Percentiles rank a stretch among this genome's conserved stretches.
phyloP scores from a whole-genome alignment of 2,113 vertebrate species.

The Sturnus vulgaris region DNA sequence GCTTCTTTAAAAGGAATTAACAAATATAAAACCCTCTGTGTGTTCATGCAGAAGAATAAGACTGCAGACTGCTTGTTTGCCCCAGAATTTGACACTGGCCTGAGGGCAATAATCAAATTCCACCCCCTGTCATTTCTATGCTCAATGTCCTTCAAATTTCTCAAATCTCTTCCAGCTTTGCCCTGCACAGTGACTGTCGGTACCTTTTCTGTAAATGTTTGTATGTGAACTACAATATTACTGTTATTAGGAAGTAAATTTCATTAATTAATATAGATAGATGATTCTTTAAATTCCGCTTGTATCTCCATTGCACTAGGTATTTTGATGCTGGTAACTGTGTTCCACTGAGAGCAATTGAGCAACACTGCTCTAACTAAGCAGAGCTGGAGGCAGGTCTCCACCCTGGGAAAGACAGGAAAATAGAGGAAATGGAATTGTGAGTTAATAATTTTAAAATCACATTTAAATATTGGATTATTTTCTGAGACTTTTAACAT shows the following conservation, averaged over 20 bases:
- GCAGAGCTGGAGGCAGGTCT: neutral
- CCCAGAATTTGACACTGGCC: neutral
- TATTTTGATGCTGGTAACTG: neutral
- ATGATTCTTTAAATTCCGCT: neutral
- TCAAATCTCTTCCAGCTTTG: neutral
- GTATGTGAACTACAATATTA: neutral
- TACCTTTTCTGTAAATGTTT: neutral
- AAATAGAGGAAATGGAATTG: neutral
- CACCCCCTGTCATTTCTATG: neutral
- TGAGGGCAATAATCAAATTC: neutral
- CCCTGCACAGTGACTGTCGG: accelerated
- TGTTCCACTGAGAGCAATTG: neutral
- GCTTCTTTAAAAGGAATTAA: neutral
- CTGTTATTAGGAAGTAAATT: neutral
- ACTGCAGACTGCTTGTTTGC: neutral
- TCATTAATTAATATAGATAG: neutral
- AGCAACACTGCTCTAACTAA: neutral
- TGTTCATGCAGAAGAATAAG: neutral
- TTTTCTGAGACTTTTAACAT: neutral
- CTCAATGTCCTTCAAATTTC: neutral
- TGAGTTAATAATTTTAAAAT: neutral
- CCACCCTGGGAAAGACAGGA: neutral
- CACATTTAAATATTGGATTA: neutral
- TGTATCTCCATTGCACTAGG: neutral
- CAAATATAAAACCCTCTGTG: neutral